Base-by-base conservation (phyloP, 1,140 invertebrate species). In the Dinoponera quadriceps region DNA sequence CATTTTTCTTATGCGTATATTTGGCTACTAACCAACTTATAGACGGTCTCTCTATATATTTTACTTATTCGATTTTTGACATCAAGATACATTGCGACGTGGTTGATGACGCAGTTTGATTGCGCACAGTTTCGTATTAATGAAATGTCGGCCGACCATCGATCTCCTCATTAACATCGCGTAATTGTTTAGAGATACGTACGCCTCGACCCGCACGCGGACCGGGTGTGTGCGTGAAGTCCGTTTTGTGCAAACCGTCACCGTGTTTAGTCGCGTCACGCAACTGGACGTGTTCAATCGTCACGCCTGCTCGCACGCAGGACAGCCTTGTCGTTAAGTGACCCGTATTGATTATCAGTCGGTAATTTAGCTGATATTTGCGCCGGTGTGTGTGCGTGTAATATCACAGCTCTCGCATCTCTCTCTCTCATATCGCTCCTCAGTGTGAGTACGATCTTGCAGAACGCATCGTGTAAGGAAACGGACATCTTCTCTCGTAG, bases 321-420 rank as follows among this genome's bases (percentile, higher is more conserved):
- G 38, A 82, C 68, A 74, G 57, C 66, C 78, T 82, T 82, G 78
- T 82, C 78, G 71, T 82, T 74, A 82, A 74, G 78, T 74, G 68
- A 72, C 27, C 71, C 78, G 78, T 82, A 74, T 82, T 74, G 78
- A 82, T 82, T 74, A 82, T 82, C 78, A 29, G 55, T 57, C 55
- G 44, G 78, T 82, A 82, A 82, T 82, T 82, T 74, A 74, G 38
- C 44, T 74, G 78, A 74, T 73, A 82, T 72, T 82, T 82, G 29
- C 78, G 69, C 29, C 27, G 18, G 16, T 20, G 38, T 20, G 25
- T 27, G 38, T 60, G 57, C 18, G n/a, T 63, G 14, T 18, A 22
- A 20, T 16, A 38, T 68, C 54, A n/a, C 29, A 18, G 49, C 27
- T 77, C 60, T 38, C 48, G 27, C 18, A n/a, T 57, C 63, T 44